These are phyloP conservation scores for Clanis bilineata DNA, from an alignment of 2,888 invertebrate species.

Conservation along the genomic window DNA sequence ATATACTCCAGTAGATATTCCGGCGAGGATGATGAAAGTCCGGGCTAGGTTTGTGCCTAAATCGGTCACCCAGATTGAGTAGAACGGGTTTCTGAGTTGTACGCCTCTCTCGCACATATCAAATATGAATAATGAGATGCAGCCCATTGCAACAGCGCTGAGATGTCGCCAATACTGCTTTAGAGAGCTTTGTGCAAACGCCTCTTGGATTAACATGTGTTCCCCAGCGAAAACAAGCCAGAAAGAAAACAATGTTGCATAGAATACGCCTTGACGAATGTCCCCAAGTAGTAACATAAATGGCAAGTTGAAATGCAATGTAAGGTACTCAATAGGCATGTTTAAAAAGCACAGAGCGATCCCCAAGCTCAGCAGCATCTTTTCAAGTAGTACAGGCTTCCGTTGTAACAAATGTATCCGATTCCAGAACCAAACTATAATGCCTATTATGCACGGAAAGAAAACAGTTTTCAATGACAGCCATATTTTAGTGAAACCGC, in stretches of 20 bases:
- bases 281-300: slow-evolving; percentile 97
- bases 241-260: slow-evolving; percentile 96
- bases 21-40: slow-evolving; percentile 95
- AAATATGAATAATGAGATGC: slow-evolving; percentile 95
- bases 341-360: slow-evolving; percentile 93
- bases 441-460: slow-evolving; percentile 92
- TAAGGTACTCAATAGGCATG: slow-evolving; percentile 96
- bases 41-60: slow-evolving; percentile 95
- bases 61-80: slow-evolving; percentile 98
- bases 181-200: slow-evolving; percentile 89
- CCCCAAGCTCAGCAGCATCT: slow-evolving; percentile 94
- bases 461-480: slow-evolving; percentile 94
- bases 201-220: slow-evolving; percentile 94
- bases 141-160: slow-evolving; percentile 95
- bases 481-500: slow-evolving; percentile 99
- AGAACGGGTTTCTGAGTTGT: slow-evolving; percentile 98
- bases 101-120: slow-evolving; percentile 98
- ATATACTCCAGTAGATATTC: slow-evolving; percentile 94
- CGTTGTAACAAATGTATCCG: slow-evolving; percentile 93
- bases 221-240: slow-evolving; percentile 99
- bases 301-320: slow-evolving; percentile 94
- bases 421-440: slow-evolving; percentile 96
- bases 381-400: slow-evolving; percentile 95
- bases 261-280: slow-evolving; percentile 98
- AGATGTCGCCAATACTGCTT: slow-evolving; percentile 97